These are phyloP conservation scores for Takifugu bimaculatus DNA, from an alignment of 2,113 vertebrate genomes.

Conservation along the genomic window DNA sequence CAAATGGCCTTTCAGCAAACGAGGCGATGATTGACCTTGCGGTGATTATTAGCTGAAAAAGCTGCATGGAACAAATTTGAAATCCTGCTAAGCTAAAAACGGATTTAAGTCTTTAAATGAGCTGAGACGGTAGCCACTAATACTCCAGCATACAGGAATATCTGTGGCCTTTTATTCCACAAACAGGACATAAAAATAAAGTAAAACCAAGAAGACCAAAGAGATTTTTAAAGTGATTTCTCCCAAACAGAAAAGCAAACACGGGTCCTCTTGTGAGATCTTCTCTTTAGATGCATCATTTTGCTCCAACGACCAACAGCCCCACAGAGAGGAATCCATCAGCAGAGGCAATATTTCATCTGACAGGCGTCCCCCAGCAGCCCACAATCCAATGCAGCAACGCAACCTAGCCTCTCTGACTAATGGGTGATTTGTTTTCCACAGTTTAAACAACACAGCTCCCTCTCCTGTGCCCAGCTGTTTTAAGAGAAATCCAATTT, in stretches of 20 bases:
- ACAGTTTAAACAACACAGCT: constrained; percentile 3
- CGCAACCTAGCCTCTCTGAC: constrained; percentile 2
- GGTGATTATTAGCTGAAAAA: constrained; percentile 7
- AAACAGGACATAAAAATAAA: neutral
- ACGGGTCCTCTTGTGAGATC: neutral
- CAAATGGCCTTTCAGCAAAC: constrained; percentile 39
- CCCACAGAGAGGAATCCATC: constrained; percentile 14
- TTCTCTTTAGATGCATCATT: constrained; percentile 1
- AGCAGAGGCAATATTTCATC: constrained; percentile 6
- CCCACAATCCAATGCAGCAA: constrained; percentile 4
- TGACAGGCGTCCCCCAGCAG: neutral
- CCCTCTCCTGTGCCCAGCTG: neutral
- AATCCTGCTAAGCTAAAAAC: neutral
- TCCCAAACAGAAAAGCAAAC: neutral
- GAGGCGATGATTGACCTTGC: constrained; percentile 46
- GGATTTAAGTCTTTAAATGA: constrained; percentile 3
- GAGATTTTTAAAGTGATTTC: neutral
- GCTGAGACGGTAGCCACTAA: constrained; percentile 7
- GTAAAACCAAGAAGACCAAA: neutral
- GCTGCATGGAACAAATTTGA: neutral
- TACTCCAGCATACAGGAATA: too few relatives aligned
- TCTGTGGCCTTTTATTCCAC: too few relatives aligned
- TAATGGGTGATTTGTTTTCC: neutral
- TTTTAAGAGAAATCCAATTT: neutral
- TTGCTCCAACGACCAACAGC: neutral